Conservation (phyloP, 2,797 vertebrate species). For the Dryobates pubescens region DNA sequence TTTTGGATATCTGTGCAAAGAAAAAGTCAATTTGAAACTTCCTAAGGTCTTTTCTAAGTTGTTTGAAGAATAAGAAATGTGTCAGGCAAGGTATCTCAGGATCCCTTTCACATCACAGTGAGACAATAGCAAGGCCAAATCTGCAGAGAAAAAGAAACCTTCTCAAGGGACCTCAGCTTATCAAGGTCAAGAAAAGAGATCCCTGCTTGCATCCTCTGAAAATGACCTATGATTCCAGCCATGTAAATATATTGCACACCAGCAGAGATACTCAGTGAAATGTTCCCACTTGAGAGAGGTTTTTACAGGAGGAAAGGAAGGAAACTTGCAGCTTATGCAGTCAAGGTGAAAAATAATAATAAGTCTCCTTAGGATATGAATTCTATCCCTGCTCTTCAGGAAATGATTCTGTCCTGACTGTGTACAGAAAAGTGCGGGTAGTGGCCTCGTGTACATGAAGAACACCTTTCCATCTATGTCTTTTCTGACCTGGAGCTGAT, state of each 20-base stretch:
- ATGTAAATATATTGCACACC: neutral
- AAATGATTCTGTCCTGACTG: neutral
- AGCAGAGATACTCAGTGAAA: neutral
- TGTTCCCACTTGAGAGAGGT: neutral
- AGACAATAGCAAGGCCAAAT: neutral
- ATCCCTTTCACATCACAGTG: neutral
- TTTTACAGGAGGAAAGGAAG: neutral
- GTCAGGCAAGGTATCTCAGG: neutral
- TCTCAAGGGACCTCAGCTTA: neutral
- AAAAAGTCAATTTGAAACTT: neutral
- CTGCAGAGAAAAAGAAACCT: neutral
- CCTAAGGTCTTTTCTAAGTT: neutral
- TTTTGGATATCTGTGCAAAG: neutral
- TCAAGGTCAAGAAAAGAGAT: too few species aligned
- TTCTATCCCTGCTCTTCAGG: neutral
- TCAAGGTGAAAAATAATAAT: neutral
- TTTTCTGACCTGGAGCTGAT: neutral
- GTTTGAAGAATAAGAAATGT: neutral
- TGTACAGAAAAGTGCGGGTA: neutral
- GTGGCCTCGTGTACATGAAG: neutral
- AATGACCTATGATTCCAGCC: neutral
- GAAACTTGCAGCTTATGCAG: neutral
- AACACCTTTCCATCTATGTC: neutral
- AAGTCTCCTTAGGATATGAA: neutral
- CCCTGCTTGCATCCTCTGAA: too few species aligned